Conservation (phyloP, 2,797 vertebrate genomes). For the Spea hammondii region DNA sequence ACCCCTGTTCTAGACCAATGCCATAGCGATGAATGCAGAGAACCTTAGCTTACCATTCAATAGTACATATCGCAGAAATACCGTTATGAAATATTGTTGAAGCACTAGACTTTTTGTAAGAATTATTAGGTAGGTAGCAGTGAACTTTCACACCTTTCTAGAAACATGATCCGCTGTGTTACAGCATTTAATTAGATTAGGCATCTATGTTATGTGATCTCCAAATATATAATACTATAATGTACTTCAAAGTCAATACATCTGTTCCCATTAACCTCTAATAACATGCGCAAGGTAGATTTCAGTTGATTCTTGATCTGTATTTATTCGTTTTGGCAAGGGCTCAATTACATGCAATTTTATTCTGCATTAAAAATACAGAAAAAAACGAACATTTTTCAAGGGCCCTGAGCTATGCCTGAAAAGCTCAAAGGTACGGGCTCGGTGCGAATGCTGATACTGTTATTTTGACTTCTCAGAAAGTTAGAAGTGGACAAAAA, state of each 20-base stretch:
- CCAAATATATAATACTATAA: conserved; percentile 5
- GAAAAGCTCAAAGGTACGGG: not conserved
- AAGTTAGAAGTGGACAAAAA: not conserved
- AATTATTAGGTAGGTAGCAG: not conserved
- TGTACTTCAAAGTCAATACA: conserved; percentile 13
- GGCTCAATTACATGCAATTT: conserved; percentile 44
- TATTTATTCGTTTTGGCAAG: conserved; percentile 44
- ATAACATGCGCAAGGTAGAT: conserved; percentile 41
- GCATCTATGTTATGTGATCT: not conserved
- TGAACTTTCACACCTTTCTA: not conserved
- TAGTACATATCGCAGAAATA: too few species aligned
- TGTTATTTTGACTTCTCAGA: conserved; percentile 31
- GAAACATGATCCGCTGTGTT: not conserved
- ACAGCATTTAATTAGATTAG: not conserved
- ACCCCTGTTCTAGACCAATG: too few species aligned
- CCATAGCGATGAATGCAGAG: too few species aligned
- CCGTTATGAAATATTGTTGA: not conserved
- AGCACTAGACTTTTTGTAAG: not conserved
- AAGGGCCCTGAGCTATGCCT: conserved; percentile 6
- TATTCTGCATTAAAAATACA: not conserved
- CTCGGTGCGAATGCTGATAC: conserved; percentile 49
- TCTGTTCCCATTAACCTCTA: conserved; percentile 1
- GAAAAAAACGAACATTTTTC: not conserved
- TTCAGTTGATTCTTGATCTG: conserved; percentile 40
- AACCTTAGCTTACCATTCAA: too few species aligned